Percentiles rank a stretch among this genome's conserved stretches.
Evolutionary conservation across 2,888 invertebrate species (phyloP).

Genomic region (Dorcus parallelipipedus): DNA sequence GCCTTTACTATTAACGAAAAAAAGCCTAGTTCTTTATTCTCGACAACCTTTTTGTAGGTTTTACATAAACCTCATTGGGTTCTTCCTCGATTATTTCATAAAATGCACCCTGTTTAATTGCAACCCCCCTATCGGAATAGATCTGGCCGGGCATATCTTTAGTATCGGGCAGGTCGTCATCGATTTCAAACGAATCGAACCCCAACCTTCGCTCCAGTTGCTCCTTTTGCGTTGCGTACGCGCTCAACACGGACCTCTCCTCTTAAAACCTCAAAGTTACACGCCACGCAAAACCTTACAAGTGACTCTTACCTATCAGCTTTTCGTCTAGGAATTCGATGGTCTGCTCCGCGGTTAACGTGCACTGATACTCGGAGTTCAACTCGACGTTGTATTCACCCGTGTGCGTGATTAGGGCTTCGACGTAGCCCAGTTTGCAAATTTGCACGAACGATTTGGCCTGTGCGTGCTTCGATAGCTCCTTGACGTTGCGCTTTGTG

Average conservation of each 20-base stretch:
- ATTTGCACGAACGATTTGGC: slow-evolving; percentile 8
- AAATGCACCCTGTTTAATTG: slow-evolving; percentile 14
- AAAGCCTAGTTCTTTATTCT: background rate
- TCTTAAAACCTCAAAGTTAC: background rate
- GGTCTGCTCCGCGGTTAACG: slow-evolving; percentile 14
- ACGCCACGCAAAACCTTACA: background rate
- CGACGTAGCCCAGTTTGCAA: slow-evolving; percentile 11
- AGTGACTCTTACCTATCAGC: slow-evolving; percentile 1
- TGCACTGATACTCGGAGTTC: slow-evolving; percentile 15
- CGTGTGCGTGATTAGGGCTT: slow-evolving; percentile 11
- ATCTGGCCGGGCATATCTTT: slow-evolving; percentile 13
- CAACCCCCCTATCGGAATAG: slow-evolving; percentile 12
- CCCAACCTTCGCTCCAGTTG: slow-evolving; percentile 11
- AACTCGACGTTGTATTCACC: slow-evolving; percentile 17
- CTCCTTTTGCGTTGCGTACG: slow-evolving; percentile 7
- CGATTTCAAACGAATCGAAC: slow-evolving; percentile 4
- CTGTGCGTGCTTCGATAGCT: slow-evolving; percentile 10
- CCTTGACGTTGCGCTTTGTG: slow-evolving; percentile 7
- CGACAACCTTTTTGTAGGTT: slow-evolving; percentile 10
- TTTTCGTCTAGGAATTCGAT: slow-evolving; percentile 14
- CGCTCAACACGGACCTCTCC: background rate
- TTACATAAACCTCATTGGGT: background rate
- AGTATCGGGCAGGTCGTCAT: slow-evolving; percentile 12
- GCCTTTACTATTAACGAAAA: too few species aligned
- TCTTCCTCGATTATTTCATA: slow-evolving; percentile 17